Percentiles rank a stretch among this genome's conserved stretches.
Evolutionary conservation across 2,113 vertebrate genomes (phyloP).

Genomic region (Brachypodius melanocephalos): DNA sequence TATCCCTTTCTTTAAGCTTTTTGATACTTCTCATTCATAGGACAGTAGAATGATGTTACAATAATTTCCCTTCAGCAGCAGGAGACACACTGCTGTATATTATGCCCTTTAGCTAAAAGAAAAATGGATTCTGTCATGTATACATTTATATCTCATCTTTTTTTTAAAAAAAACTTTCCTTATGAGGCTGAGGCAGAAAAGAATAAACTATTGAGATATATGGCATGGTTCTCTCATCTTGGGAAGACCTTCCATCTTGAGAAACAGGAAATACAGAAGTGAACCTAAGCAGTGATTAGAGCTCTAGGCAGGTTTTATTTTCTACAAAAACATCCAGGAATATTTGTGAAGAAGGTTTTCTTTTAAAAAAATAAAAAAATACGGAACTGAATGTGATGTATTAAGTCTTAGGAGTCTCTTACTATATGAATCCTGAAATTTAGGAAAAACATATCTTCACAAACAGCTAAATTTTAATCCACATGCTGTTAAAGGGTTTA

Average conservation of each 20-base stretch:
- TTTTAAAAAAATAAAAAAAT: neutral
- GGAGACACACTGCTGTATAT: slow-evolving; percentile 37
- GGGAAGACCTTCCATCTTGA: neutral
- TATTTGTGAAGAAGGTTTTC: neutral
- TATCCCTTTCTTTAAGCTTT: slow-evolving; percentile 10
- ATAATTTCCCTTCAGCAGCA: slow-evolving; percentile 56
- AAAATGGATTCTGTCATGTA: slow-evolving; percentile 67
- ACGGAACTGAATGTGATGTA: neutral
- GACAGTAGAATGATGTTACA: slow-evolving; percentile 25
- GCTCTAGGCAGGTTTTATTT: neutral
- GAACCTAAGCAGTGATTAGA: neutral
- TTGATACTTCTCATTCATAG: neutral
- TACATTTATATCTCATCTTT: slow-evolving; percentile 47
- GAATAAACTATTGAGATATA: slow-evolving; percentile 3
- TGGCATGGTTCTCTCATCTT: neutral
- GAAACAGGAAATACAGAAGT: neutral
- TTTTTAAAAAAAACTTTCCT: slow-evolving; percentile 22
- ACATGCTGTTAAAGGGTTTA: neutral
- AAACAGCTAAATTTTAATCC: neutral
- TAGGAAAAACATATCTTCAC: neutral
- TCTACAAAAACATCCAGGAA: neutral
- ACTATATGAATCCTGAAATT: neutral
- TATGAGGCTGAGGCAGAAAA: neutral
- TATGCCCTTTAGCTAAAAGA: slow-evolving; percentile 61
- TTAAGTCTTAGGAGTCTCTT: neutral